Evolutionary conservation across 2,888 invertebrate species (phyloP).

Genomic region (Thelaira solivaga): DNA sequence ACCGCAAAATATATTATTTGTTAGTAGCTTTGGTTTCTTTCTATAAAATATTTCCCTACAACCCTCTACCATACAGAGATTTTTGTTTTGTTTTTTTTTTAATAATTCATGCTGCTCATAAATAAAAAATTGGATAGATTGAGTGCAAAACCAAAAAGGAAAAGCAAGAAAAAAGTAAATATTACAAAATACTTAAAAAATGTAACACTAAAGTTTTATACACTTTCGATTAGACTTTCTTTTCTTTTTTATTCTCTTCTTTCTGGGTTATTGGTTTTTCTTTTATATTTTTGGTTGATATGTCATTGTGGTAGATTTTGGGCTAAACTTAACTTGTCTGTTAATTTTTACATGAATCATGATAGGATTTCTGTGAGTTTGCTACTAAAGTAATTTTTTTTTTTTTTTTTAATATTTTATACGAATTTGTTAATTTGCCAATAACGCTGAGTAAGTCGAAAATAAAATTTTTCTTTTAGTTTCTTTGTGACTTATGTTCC

Average conservation of each 20-base stretch:
- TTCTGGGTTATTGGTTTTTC: background rate
- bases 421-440: background rate
- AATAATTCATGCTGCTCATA: background rate
- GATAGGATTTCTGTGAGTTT: background rate
- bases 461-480: too few species aligned
- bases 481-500: too few species aligned
- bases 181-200: background rate
- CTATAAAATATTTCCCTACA: background rate
- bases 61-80: too few species aligned
- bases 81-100: too few species aligned
- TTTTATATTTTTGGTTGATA: background rate
- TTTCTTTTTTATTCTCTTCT: background rate
- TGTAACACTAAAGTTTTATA: constrained; percentile 51
- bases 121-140: background rate
- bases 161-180: background rate
- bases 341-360: constrained; percentile 22
- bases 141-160: too few species aligned
- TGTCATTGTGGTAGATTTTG: constrained; percentile 13
- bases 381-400: too few species aligned
- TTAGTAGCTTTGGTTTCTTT: background rate
- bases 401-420: too few species aligned
- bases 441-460: constrained; percentile 24
- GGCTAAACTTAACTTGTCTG: too few species aligned
- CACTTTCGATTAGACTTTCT: constrained; percentile 50
- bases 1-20: constrained; percentile 53